Percentiles rank a stretch among this genome's conserved stretches.
These are phyloP conservation scores for Rhodophaea formosa DNA, from an alignment of 2,888 invertebrate species.

Conservation along the genomic window DNA sequence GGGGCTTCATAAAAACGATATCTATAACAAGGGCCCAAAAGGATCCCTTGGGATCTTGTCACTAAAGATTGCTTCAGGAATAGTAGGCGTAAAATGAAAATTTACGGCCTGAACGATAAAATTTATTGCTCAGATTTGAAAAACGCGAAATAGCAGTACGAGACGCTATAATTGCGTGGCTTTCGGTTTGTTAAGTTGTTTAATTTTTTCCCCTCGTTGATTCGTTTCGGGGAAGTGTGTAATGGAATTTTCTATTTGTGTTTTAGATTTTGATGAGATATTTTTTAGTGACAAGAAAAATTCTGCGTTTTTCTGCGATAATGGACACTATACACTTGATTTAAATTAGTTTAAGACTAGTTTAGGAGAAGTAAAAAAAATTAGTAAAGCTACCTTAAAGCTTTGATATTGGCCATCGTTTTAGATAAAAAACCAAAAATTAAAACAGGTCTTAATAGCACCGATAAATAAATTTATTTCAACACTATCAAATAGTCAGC, in stretches of 20 bases:
- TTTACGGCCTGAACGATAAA: slow-evolving; percentile 35
- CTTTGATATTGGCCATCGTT: no score
- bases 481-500: no score
- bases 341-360: no score
- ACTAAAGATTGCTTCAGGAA: slow-evolving; percentile 37
- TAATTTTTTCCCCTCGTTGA: background rate
- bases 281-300: no score
- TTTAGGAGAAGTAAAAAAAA: no score
- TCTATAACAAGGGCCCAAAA: slow-evolving; percentile 22
- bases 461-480: no score
- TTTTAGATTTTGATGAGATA: background rate
- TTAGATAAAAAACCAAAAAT: no score
- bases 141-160: slow-evolving; percentile 14
- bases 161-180: slow-evolving; percentile 14
- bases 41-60: slow-evolving; percentile 35
- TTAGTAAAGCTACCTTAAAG: no score
- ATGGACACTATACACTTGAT: no score
- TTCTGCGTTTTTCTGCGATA: no score
- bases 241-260: background rate
- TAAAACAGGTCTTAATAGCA: no score
- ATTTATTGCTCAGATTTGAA: slow-evolving; percentile 36
- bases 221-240: background rate
- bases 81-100: slow-evolving; percentile 44
- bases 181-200: slow-evolving; percentile 19
- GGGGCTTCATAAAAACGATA: slow-evolving; percentile 21